Conservation (phyloP, 2,113 vertebrate species). For the Micronycteris hirsuta region DNA sequence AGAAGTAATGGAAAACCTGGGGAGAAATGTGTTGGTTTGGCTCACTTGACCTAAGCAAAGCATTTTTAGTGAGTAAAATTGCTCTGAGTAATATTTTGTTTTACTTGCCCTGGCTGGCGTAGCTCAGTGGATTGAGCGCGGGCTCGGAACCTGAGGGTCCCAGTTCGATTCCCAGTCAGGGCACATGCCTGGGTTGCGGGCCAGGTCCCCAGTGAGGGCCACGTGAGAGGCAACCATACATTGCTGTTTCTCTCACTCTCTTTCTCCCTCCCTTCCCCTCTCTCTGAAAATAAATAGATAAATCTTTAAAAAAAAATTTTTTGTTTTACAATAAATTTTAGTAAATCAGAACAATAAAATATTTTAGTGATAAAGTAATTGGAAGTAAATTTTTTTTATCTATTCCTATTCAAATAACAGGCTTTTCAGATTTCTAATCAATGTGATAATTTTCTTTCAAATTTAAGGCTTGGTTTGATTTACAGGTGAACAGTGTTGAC, state of each 20-base stretch:
- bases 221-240: too few species aligned
- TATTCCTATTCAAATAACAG: neutral
- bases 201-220: too few species aligned
- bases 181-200: too few species aligned
- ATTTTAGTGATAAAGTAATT: neutral
- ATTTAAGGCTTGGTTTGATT: constrained; percentile 42
- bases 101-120: too few species aligned
- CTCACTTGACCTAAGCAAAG: neutral
- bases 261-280: too few species aligned
- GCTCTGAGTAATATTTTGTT: neutral
- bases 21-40: neutral
- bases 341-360: constrained; percentile 4
- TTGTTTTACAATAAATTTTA: neutral
- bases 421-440: constrained; percentile 31
- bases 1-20: neutral
- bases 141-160: too few species aligned
- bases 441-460: constrained; percentile 30
- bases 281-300: too few species aligned
- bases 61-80: constrained; percentile 40
- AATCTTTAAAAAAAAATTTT: too few species aligned
- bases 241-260: too few species aligned
- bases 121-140: too few species aligned
- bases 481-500: constrained; percentile 95
- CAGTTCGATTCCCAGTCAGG: too few species aligned
- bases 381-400: neutral